A percentile compares a stretch with the other conserved stretches of the same genome.
These are phyloP conservation scores for Araneus ventricosus DNA, from an alignment of 1,140 invertebrate species.

Conservation along the genomic window DNA sequence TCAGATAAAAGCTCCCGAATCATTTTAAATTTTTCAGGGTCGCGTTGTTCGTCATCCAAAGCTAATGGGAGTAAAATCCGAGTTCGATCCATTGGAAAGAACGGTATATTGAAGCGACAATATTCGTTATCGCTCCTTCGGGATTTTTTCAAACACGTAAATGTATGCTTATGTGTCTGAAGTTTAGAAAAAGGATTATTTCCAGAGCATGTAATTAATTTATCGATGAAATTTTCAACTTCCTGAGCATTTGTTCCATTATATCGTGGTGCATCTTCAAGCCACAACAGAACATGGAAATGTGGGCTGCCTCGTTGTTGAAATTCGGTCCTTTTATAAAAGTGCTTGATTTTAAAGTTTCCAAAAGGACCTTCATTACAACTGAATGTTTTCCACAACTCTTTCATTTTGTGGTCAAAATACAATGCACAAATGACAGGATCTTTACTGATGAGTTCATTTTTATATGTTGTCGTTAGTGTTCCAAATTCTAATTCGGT, in stretches of 20 bases:
- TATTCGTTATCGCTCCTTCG: neutral
- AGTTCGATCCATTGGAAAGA: neutral
- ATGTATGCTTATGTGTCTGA: neutral
- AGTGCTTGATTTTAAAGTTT: too few species aligned
- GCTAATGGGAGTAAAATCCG: too few species aligned
- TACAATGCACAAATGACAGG: slow-evolving; percentile 64
- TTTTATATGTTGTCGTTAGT: neutral
- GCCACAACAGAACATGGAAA: slow-evolving; percentile 80
- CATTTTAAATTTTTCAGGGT: too few species aligned
- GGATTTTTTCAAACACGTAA: neutral
- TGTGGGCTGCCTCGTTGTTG: slow-evolving; percentile 81
- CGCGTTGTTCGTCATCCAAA: too few species aligned
- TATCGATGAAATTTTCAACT: neutral
- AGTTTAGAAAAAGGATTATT: too few species aligned
- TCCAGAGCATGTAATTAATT: neutral
- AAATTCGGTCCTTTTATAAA: slow-evolving; percentile 79
- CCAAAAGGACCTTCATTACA: too few species aligned
- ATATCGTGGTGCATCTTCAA: slow-evolving; percentile 78
- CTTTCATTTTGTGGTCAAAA: too few species aligned
- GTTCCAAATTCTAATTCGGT: too few species aligned
- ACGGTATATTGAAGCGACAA: neutral
- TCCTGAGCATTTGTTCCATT: neutral
- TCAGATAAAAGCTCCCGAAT: too few species aligned
- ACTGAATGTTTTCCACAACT: too few species aligned
- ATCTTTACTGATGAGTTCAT: neutral